These are phyloP conservation scores for Craterocephalus amniculus DNA, from an alignment of 2,797 vertebrate species.

Conservation along the genomic window DNA sequence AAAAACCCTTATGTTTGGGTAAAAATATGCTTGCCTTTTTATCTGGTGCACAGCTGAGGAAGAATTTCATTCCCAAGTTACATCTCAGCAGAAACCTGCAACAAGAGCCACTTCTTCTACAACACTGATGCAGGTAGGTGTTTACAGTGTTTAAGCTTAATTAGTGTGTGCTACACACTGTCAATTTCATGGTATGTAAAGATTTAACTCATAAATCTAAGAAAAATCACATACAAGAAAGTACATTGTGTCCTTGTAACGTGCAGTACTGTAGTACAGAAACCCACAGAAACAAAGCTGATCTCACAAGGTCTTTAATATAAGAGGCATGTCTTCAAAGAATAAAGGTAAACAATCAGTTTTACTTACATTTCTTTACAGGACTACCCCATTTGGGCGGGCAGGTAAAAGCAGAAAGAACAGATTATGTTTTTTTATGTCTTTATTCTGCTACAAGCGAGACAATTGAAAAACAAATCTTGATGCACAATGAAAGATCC, in stretches of 20 bases:
- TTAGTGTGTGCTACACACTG: no score
- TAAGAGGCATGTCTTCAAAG: slow-evolving; percentile 81
- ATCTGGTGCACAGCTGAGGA: neutral
- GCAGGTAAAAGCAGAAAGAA: slow-evolving; percentile 32
- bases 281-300: slow-evolving; percentile 1
- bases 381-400: slow-evolving; percentile 47
- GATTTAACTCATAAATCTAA: neutral
- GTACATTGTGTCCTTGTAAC: no score
- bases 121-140: no score
- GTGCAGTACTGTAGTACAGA: neutral
- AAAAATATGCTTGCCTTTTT: neutral
- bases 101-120: no score
- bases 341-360: slow-evolving; percentile 86
- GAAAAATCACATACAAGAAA: neutral
- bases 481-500: neutral
- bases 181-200: neutral
- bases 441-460: slow-evolving; percentile 16
- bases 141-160: no score
- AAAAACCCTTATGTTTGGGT: neutral
- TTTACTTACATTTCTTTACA: slow-evolving; percentile 71
- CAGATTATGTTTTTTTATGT: neutral
- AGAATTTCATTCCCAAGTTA: neutral
- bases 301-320: slow-evolving; percentile 84
- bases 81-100: no score
- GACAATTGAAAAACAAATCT: slow-evolving; percentile 14